These are phyloP conservation scores for Phaonia tiefii DNA, from an alignment of 2,888 invertebrate genomes.

Conservation along the genomic window DNA sequence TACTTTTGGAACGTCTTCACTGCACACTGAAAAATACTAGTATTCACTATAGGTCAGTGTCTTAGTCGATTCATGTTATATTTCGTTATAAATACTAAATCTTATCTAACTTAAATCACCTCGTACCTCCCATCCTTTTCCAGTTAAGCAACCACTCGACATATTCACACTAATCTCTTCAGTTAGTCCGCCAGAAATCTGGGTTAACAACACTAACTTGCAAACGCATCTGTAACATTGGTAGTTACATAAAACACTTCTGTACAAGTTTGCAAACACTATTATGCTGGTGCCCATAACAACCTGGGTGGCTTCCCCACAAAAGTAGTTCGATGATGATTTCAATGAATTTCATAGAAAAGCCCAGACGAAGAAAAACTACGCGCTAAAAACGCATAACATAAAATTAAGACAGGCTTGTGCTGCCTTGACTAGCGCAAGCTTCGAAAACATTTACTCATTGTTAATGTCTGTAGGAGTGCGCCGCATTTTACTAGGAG, in stretches of 20 bases:
- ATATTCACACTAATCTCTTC: too few relatives aligned
- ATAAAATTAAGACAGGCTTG: not conserved
- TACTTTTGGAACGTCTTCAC: too few relatives aligned
- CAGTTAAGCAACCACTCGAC: too few relatives aligned
- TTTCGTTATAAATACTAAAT: too few relatives aligned
- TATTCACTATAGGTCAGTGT: too few relatives aligned
- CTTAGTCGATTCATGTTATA: too few relatives aligned
- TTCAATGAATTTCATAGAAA: slow-evolving; percentile 27
- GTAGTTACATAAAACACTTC: slow-evolving; percentile 1
- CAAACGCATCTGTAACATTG: not conserved
- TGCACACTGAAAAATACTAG: too few relatives aligned
- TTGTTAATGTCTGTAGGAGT: not conserved
- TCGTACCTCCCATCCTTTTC: too few relatives aligned
- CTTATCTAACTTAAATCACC: too few relatives aligned
- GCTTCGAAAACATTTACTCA: slow-evolving; percentile 13
- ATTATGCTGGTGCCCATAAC: slow-evolving; percentile 11
- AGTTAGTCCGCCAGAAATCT: too few relatives aligned
- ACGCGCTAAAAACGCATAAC: slow-evolving; percentile 6
- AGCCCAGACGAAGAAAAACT: not conserved
- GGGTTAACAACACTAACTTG: not conserved
- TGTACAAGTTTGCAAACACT: slow-evolving; percentile 14
- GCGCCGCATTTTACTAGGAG: slow-evolving; percentile 15
- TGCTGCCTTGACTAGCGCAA: not conserved
- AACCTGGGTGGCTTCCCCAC: slow-evolving; percentile 48
- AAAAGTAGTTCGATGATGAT: slow-evolving; percentile 60